A percentile compares a stretch with the other conserved stretches of the same genome.
Conservation (phyloP, 2,888 invertebrate genomes). For the Pogonocherus hispidulus region DNA sequence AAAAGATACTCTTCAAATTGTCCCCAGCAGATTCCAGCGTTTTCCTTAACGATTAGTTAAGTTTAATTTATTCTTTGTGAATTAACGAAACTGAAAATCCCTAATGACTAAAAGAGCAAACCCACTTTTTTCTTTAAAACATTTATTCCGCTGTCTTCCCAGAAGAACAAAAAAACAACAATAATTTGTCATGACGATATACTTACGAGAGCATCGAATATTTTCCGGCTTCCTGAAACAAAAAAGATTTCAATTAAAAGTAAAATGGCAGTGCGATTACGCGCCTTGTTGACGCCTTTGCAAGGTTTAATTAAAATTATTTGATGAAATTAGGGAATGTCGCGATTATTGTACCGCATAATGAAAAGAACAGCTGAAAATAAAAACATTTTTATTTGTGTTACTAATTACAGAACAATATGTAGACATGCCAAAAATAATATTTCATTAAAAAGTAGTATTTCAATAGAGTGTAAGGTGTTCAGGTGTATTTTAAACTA, state of each 20-base stretch:
- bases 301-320: neutral
- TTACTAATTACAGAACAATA: no score
- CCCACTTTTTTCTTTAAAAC: slow-evolving; percentile 1
- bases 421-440: no score
- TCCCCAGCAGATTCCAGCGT: neutral
- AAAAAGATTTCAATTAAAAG: neutral
- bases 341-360: neutral
- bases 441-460: no score
- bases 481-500: no score
- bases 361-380: neutral
- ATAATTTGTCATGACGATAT: neutral
- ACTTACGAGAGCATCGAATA: neutral
- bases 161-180: neutral
- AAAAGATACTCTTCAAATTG: neutral
- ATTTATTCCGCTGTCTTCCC: neutral
- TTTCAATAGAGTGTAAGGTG: no score
- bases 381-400: no score
- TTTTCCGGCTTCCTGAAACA: slow-evolving; percentile 1
- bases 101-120: neutral
- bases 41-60: neutral
- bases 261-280: neutral
- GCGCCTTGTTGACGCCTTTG: neutral
- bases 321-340: neutral
- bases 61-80: neutral
- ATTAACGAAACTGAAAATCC: neutral